A percentile compares a stretch with the other conserved stretches of the same genome.
Evolutionary conservation across 2,797 vertebrate species (phyloP).

Genomic region (Manis crassicaudata): DNA sequence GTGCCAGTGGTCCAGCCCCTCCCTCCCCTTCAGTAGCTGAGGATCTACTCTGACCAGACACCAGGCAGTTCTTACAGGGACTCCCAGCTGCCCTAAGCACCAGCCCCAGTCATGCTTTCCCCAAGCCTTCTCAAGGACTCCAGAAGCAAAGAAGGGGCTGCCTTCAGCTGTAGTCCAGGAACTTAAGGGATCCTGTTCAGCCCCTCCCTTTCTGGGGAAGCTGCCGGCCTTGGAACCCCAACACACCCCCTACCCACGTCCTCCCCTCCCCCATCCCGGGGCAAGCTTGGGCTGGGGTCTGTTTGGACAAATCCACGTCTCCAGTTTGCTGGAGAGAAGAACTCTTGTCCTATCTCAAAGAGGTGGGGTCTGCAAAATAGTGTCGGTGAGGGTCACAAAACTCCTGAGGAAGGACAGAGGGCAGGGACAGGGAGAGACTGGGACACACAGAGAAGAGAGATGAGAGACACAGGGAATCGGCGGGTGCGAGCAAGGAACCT

Average conservation of each 20-base stretch:
- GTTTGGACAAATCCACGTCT: neutral
- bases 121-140: neutral
- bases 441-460: neutral
- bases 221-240: neutral
- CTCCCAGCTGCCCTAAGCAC: neutral
- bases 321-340: neutral
- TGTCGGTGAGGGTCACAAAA: neutral
- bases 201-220: neutral
- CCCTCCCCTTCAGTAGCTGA: neutral
- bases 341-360: neutral
- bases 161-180: neutral
- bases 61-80: neutral
- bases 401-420: neutral
- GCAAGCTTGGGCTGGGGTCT: neutral
- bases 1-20: neutral
- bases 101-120: neutral
- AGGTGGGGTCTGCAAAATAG: conserved; percentile 42
- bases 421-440: neutral
- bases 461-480: neutral
- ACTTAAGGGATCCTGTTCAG: neutral
- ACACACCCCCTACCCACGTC: neutral
- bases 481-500: neutral
- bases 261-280: neutral
- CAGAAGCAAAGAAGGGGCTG: neutral
- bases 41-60: neutral